A percentile compares a stretch with the other conserved stretches of the same genome.
Evolutionary conservation across 2,888 invertebrate genomes (phyloP).

Genomic region (Homarus gammarus): DNA sequence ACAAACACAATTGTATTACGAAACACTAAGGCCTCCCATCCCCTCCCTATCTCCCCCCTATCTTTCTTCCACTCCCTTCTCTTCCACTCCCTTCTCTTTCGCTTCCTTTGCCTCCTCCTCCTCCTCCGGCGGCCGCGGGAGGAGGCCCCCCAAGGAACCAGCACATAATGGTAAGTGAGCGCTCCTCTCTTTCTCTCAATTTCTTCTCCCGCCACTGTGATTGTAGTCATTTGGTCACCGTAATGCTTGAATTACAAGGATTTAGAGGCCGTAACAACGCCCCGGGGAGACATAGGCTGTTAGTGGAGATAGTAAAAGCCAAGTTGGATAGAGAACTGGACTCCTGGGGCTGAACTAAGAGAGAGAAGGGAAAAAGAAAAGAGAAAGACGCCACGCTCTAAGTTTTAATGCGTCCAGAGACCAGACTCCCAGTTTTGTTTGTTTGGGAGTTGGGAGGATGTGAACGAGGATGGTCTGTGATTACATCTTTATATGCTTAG

Average conservation of each 20-base stretch:
- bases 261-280: constrained; percentile 58
- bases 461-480: background rate
- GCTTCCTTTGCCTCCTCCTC: background rate
- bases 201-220: constrained; percentile 47
- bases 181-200: constrained; percentile 49
- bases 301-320: constrained; percentile 64
- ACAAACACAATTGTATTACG: background rate
- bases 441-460: background rate
- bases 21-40: background rate
- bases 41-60: no score
- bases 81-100: background rate
- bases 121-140: background rate
- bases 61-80: no score
- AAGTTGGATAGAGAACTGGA: constrained; percentile 56
- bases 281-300: constrained; percentile 58
- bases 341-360: constrained; percentile 45
- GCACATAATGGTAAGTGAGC: constrained; percentile 7
- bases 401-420: constrained; percentile 48
- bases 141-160: background rate
- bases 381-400: constrained; percentile 38
- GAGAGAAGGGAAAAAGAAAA: constrained; percentile 29
- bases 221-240: constrained; percentile 57
- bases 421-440: constrained; percentile 13
- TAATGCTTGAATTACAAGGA: constrained; percentile 68
- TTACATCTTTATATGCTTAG: background rate